Conservation (phyloP, 1,140 invertebrate species). For the Ips nitidus region DNA sequence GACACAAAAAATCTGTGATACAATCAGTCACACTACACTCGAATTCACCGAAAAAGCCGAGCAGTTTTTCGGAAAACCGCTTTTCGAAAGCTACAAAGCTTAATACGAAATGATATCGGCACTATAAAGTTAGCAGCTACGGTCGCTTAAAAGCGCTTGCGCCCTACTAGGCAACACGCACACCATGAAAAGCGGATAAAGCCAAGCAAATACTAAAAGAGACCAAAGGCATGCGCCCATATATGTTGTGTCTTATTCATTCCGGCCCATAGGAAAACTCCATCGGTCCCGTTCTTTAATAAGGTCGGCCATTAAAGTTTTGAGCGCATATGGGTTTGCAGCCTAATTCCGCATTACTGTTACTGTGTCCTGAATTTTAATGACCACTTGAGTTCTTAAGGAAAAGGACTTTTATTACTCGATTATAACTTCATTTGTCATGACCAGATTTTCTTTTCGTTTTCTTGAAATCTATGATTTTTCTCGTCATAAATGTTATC, state of each 20-base stretch:
- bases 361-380: conserved; percentile 38
- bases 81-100: conserved; percentile 27
- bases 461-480: no score
- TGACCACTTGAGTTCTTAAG: conserved; percentile 33
- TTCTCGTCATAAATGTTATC: no score
- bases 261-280: conserved; percentile 8
- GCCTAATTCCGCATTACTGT: conserved; percentile 27
- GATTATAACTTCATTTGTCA: no score
- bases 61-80: conserved; percentile 22
- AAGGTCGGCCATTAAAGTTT: conserved; percentile 28
- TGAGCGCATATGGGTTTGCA: conserved; percentile 4
- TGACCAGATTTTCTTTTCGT: no score
- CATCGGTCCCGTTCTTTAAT: conserved; percentile 14
- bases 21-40: no score
- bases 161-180: conserved; percentile 35
- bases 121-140: conserved; percentile 44
- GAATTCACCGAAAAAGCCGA: no score
- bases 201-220: conserved; percentile 40
- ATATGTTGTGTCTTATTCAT: conserved; percentile 25
- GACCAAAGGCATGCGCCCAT: conserved; percentile 42
- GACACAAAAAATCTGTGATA: no score
- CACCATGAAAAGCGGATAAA: conserved; percentile 40
- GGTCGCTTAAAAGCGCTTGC: conserved; percentile 45
- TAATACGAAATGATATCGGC: conserved; percentile 48
- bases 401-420: no score